A percentile compares a stretch with the other conserved stretches of the same genome.
These are phyloP conservation scores for Siderastrea radians DNA, from an alignment of 92 coral and sea anemone genomes.

Conservation along the genomic window DNA sequence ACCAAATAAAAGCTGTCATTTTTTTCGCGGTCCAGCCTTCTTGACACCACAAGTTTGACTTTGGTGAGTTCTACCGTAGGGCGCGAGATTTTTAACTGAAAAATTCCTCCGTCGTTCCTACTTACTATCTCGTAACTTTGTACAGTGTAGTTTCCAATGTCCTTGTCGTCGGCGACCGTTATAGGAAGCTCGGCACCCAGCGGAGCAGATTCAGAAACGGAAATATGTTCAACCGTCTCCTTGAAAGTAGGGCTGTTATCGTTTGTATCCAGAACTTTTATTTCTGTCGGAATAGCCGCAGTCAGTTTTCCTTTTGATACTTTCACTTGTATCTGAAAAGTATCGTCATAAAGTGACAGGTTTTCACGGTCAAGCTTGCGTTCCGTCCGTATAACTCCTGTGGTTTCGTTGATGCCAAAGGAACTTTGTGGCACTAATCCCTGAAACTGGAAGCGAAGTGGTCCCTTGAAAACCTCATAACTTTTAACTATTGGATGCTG, in stretches of 20 bases:
- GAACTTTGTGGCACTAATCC: constrained; percentile 49
- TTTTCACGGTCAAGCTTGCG: constrained; percentile 75
- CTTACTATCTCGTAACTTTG: constrained; percentile 76
- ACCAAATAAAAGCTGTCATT: constrained; percentile 73
- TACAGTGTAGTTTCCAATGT: constrained; percentile 83
- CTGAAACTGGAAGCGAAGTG: constrained; percentile 68
- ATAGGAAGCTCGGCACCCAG: constrained; percentile 69
- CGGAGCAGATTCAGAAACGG: constrained; percentile 84
- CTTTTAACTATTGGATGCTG: constrained; percentile 43
- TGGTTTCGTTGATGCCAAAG: constrained; percentile 53
- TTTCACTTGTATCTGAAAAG: constrained; percentile 61
- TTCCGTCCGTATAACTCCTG: constrained; percentile 75
- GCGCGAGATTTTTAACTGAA: constrained; percentile 62
- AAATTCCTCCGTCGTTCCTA: constrained; percentile 78
- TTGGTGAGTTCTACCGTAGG: constrained; percentile 67
- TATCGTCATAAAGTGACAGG: constrained; percentile 57
- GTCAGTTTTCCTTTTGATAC: constrained; percentile 46
- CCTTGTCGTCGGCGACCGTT: constrained; percentile 73
- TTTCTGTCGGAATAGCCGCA: constrained; percentile 67
- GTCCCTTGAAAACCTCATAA: constrained; percentile 52
- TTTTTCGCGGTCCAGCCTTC: constrained; percentile 82
- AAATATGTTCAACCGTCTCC: constrained; percentile 63
- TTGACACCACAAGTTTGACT: constrained; percentile 68
- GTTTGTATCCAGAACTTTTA: constrained; percentile 78
- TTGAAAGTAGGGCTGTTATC: constrained; percentile 81